phyloP scores from a whole-genome alignment of 2,888 invertebrate species.

The Nemotelus pantherinus region DNA sequence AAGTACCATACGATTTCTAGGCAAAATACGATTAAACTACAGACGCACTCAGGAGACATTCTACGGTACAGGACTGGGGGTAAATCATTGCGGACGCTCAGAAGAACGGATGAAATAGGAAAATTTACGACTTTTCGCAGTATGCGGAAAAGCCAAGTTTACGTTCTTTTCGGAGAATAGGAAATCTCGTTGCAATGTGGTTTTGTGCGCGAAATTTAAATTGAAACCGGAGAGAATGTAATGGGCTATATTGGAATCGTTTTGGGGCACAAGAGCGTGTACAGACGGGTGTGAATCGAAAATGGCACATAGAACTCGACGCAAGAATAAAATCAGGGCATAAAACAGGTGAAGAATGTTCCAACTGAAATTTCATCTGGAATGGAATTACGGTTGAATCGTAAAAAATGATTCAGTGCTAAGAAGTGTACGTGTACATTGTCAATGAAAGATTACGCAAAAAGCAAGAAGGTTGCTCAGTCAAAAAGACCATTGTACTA shows the following conservation, averaged over 20 bases:
- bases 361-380: background rate
- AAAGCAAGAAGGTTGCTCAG: too few species aligned
- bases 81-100: slow-evolving; percentile 7
- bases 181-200: slow-evolving; percentile 38
- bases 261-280: background rate
- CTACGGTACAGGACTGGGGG: slow-evolving; percentile 6
- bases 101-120: slow-evolving; percentile 18
- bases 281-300: background rate
- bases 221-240: slow-evolving; percentile 30
- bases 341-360: slow-evolving; percentile 29
- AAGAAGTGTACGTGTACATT: too few species aligned
- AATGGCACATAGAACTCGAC: slow-evolving; percentile 27
- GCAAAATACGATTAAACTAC: slow-evolving; percentile 13
- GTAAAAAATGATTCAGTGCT: too few species aligned
- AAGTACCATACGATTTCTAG: slow-evolving; percentile 34
- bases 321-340: slow-evolving; percentile 26
- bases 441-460: too few species aligned
- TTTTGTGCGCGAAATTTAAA: slow-evolving; percentile 40
- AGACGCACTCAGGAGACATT: background rate
- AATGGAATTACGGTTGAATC: background rate
- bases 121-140: slow-evolving; percentile 42
- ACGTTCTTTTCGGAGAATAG: background rate
- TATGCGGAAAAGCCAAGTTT: slow-evolving; percentile 35
- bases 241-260: slow-evolving; percentile 16
- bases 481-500: too few species aligned